Conservation (phyloP, 2,113 vertebrate genomes). For the Chelonoidis abingdonii region DNA sequence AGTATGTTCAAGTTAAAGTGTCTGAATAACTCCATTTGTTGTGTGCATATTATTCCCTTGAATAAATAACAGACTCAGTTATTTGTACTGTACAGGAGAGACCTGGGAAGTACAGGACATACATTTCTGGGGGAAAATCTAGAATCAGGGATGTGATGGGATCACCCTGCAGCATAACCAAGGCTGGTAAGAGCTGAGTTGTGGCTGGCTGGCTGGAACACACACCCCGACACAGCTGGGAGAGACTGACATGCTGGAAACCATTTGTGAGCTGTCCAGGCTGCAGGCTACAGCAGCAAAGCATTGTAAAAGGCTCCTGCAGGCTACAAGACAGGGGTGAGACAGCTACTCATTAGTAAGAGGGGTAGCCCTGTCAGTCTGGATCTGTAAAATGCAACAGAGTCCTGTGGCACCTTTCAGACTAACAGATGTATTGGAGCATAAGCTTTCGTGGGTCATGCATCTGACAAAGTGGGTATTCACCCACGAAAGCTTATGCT, state of each 20-base stretch:
- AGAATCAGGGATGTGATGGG: neutral
- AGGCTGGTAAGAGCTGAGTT: neutral
- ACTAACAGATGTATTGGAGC: too few relatives aligned
- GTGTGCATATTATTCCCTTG: neutral
- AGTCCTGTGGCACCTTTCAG: too few relatives aligned
- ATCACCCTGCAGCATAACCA: neutral
- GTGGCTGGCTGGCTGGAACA: neutral
- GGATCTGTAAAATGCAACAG: too few relatives aligned
- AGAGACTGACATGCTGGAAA: neutral
- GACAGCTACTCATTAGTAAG: neutral
- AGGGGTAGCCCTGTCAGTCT: too few relatives aligned
- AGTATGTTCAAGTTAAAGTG: neutral
- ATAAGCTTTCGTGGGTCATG: too few relatives aligned
- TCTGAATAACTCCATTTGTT: neutral
- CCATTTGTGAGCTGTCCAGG: neutral
- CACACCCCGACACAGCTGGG: neutral
- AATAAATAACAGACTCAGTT: neutral
- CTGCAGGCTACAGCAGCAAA: neutral
- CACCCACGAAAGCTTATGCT: too few relatives aligned
- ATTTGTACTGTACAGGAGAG: neutral
- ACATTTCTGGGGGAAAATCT: neutral
- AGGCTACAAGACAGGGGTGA: neutral
- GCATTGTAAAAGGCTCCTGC: neutral
- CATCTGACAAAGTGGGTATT: too few relatives aligned
- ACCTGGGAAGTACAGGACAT: neutral